Evolutionary conservation across 2,113 vertebrate genomes (phyloP).

Genomic region (Hypomesus transpacificus): DNA sequence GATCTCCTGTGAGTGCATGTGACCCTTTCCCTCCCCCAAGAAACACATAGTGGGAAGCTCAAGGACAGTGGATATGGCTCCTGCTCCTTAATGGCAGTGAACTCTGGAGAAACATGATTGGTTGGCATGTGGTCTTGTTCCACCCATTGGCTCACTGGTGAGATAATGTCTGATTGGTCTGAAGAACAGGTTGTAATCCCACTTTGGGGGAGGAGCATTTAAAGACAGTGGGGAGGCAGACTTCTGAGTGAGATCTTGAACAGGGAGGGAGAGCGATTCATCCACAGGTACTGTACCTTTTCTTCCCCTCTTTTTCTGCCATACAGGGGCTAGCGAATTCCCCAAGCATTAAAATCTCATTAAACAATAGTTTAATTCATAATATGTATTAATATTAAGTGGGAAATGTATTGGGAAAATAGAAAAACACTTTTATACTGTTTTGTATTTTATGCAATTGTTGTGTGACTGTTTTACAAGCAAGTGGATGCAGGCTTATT

Average conservation of each 20-base stretch:
- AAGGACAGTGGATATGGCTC: slow-evolving; percentile 3
- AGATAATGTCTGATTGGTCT: slow-evolving; percentile 49
- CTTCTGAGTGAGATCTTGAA: slow-evolving; percentile 36
- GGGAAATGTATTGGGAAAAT: too few relatives aligned
- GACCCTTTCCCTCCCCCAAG: too few relatives aligned
- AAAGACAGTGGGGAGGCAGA: slow-evolving; percentile 37
- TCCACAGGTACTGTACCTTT: slow-evolving; percentile 55
- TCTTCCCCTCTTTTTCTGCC: background rate
- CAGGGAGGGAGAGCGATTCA: slow-evolving; percentile 48
- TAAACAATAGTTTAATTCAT: background rate
- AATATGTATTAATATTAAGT: background rate
- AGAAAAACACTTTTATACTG: too few relatives aligned
- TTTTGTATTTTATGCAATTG: too few relatives aligned
- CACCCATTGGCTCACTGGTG: slow-evolving; percentile 39
- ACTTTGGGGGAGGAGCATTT: slow-evolving; percentile 38
- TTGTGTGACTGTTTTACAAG: too few relatives aligned
- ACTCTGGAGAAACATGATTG: slow-evolving; percentile 32
- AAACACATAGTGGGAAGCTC: too few relatives aligned
- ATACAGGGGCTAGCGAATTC: background rate
- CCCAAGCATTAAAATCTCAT: background rate
- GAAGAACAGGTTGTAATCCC: slow-evolving; percentile 45
- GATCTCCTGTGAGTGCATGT: too few relatives aligned
- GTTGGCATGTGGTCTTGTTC: slow-evolving; percentile 13
- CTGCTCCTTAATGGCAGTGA: slow-evolving; percentile 11
- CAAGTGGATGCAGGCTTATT: too few relatives aligned